A percentile compares a stretch with the other conserved stretches of the same genome.
Conservation (phyloP, 2,113 vertebrate species). For the Himantopus leucocephalus region DNA sequence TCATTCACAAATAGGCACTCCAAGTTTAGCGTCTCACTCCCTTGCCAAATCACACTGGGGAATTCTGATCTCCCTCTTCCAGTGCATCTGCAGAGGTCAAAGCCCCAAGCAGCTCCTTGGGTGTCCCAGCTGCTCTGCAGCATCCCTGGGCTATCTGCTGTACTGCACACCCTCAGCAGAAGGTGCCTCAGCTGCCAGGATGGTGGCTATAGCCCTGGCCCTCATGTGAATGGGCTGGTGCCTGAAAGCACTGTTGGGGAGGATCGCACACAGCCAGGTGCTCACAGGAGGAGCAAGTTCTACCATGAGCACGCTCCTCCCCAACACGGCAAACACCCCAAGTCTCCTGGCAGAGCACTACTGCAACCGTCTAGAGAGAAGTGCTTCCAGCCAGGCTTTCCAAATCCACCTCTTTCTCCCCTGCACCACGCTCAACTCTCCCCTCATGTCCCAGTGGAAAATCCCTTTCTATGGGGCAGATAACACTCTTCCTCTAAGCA, state of each 20-base stretch:
- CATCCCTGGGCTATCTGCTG: neutral
- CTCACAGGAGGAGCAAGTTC: neutral
- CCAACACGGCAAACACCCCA: neutral
- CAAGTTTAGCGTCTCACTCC: neutral
- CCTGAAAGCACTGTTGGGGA: neutral
- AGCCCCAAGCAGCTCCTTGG: neutral
- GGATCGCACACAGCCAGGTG: accelerated
- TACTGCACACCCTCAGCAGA: neutral
- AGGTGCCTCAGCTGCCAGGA: neutral
- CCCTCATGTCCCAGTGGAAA: neutral
- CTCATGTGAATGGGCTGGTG: neutral
- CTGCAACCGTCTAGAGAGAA: neutral
- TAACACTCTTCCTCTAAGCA: neutral
- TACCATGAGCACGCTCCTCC: neutral
- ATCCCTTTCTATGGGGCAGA: neutral
- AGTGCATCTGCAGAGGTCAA: neutral
- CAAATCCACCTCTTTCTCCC: neutral
- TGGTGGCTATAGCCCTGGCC: neutral
- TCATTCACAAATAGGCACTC: neutral
- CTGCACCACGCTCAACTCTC: accelerated
- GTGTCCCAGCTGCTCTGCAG: neutral
- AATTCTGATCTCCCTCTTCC: neutral
- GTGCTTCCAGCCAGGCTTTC: neutral
- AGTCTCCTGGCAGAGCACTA: neutral
- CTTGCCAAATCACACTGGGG: neutral